These are phyloP conservation scores for Aratinga solstitialis DNA, from an alignment of 2,797 vertebrate species.

Conservation along the genomic window DNA sequence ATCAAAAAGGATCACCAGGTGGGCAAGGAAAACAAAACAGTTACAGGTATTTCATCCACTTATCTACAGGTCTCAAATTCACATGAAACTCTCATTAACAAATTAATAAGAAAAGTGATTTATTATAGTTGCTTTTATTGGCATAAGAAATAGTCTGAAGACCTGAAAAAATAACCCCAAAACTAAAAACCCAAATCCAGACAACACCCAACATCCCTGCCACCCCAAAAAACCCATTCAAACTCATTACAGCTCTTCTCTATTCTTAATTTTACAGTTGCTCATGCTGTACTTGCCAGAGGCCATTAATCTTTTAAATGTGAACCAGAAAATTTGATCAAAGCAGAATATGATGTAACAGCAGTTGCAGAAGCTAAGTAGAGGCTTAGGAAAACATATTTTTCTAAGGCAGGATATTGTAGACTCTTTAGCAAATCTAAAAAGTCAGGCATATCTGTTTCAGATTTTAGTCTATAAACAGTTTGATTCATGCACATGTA, in stretches of 20 bases:
- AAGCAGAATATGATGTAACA: neutral
- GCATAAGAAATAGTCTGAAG: neutral
- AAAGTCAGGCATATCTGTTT: neutral
- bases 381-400: neutral
- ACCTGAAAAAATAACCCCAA: neutral
- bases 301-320: neutral
- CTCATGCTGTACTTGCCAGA: neutral
- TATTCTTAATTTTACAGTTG: neutral
- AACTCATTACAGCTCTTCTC: neutral
- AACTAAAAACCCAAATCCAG: neutral
- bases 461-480: neutral
- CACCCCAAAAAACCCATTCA: rapidly evolving
- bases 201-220: rapidly evolving
- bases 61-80: neutral
- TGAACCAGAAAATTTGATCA: neutral
- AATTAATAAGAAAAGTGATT: neutral
- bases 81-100: neutral
- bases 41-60: neutral
- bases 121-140: neutral
- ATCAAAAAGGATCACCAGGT: neutral
- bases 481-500: neutral
- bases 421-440: neutral
- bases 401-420: neutral
- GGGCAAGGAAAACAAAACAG: neutral
- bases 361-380: neutral